Evolutionary conservation across 2,888 invertebrate species (phyloP).

Genomic region (Spisula solida): DNA sequence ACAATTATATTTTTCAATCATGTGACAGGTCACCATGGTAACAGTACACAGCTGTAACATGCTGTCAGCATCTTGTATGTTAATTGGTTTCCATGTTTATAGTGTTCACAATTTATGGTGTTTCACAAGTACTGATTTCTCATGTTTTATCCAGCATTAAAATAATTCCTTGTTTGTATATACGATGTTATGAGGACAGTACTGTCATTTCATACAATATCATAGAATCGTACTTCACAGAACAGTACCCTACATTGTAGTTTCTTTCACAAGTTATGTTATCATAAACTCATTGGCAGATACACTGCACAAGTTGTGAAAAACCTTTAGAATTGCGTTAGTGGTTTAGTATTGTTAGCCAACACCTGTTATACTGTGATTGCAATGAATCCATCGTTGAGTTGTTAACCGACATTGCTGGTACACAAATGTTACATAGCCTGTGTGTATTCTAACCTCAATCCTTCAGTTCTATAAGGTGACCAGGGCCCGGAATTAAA

Average conservation of each 20-base stretch:
- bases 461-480: no score
- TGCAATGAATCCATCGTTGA: not conserved
- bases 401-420: not conserved
- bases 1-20: no score
- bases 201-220: not conserved
- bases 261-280: not conserved
- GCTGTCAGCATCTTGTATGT: no score
- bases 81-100: no score
- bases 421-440: not conserved
- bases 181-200: not conserved
- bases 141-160: not conserved
- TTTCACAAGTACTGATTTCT: not conserved
- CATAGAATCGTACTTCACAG: not conserved
- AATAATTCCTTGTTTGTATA: not conserved
- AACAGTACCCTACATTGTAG: not conserved
- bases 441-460: no score
- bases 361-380: not conserved
- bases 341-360: not conserved
- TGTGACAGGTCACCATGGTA: no score
- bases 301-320: not conserved
- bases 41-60: no score
- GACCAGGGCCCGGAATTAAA: no score
- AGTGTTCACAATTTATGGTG: no score
- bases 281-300: not conserved
- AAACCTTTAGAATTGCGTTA: not conserved